Base-by-base conservation (phyloP, 2,888 invertebrate genomes). In the Megaustenia siamemsis region DNA sequence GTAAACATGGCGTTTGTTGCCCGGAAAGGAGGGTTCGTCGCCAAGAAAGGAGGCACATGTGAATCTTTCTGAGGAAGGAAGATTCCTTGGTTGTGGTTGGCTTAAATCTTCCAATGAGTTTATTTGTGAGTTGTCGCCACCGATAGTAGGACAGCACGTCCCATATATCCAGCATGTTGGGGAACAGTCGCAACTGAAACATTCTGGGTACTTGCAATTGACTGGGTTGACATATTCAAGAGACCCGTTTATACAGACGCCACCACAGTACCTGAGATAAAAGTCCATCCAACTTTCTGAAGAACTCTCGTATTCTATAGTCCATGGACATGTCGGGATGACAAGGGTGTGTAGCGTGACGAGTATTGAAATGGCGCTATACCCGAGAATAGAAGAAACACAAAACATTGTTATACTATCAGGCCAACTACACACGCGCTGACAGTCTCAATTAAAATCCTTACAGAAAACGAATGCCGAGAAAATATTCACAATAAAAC, bases 161-260 rank as follows among this genome's bases (percentile, higher is more conserved):
- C 63, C 78, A 28, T 63, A 66, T 24, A 63, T 78, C 24, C 18
- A 18, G 35, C 78, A 78, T n/a, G 78, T 78, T 43, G 78, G 43
- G 4, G 40, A 21, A 60, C 78, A 78, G 12, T 78, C 78, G 43
- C 78, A 78, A 2, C n/a, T 24, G 78, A 78, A 78, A 40, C 78
- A 78, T 1, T n/a, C 1, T 4, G 78, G 78, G 1, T 35, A 3
- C 6, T 10, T 28, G 40, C 40, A 63, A 28, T 1, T 1, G 35
- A 3, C 6, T 24, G 18, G 24, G 15, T 40, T 5, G 12, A 10
- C n/a, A 32, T 1, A 6, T 0, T 10, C 32, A 10, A 45, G n/a
- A 5, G 28, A 1, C 43, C n/a, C 32, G 32, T 75, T 75, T 18
- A 28, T 45, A 28, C 73, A 75, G 4, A 49, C 45, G 15, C 49